A percentile compares a stretch with the other conserved stretches of the same genome.
Evolutionary conservation across 2,797 vertebrate species (phyloP).

Genomic region (Esox masquinongy): DNA sequence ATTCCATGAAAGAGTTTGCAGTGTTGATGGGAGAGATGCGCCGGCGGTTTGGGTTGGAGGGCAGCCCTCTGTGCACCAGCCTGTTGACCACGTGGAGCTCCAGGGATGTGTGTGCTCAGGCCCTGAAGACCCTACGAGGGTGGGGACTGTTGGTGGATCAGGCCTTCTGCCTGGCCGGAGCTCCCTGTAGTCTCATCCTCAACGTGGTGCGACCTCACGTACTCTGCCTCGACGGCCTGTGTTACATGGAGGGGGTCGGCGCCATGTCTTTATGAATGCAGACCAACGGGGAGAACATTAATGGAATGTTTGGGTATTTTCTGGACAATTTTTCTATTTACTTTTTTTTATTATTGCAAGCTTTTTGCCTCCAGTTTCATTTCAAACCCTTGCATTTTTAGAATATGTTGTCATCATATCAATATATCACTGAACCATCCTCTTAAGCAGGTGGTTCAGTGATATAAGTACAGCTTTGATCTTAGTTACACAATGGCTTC

Average conservation of each 20-base stretch:
- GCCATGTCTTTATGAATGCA: neutral
- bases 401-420: neutral
- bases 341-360: neutral
- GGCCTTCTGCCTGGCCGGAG: constrained; percentile 74
- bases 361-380: neutral
- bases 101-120: constrained; percentile 63
- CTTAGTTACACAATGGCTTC: no score
- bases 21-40: constrained; percentile 67
- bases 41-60: constrained; percentile 62
- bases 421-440: neutral
- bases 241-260: constrained; percentile 47
- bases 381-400: neutral
- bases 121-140: constrained; percentile 64
- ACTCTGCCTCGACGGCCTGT: constrained; percentile 65
- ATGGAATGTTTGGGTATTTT: neutral
- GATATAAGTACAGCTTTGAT: no score
- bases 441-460: no score
- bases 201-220: constrained; percentile 72
- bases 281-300: neutral
- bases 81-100: constrained; percentile 64
- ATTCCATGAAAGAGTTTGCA: constrained; percentile 70
- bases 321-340: neutral
- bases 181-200: constrained; percentile 66
- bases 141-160: constrained; percentile 72
- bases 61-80: constrained; percentile 65